A percentile compares a stretch with the other conserved stretches of the same genome.
Conservation (phyloP, 1,140 invertebrate genomes). For the Rhopalosiphum maidis region DNA sequence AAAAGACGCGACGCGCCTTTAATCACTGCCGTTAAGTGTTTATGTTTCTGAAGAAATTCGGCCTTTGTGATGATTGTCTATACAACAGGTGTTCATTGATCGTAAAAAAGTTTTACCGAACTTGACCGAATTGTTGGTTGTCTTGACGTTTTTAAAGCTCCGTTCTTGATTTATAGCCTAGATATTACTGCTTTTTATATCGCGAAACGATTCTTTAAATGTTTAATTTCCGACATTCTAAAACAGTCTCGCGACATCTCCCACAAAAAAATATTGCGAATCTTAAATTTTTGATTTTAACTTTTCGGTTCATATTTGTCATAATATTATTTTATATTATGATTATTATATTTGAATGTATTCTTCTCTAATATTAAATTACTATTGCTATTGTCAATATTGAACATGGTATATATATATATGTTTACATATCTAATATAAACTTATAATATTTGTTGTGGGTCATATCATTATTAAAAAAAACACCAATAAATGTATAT, state of each 20-base stretch:
- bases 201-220: not conserved
- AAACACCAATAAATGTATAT: not conserved
- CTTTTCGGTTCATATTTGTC: not conserved
- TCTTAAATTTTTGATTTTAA: not conserved
- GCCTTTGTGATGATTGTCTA: not conserved
- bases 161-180: not conserved
- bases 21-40: not conserved
- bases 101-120: slow-evolving; percentile 26
- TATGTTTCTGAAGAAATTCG: not conserved
- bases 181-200: not conserved
- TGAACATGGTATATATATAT: too few relatives aligned
- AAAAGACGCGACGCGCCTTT: not conserved
- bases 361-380: too few relatives aligned
- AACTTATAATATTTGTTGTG: too few relatives aligned
- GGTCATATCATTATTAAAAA: not conserved
- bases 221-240: not conserved
- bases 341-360: too few relatives aligned
- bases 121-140: slow-evolving; percentile 9
- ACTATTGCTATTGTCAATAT: too few relatives aligned
- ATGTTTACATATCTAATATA: too few relatives aligned
- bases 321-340: not conserved
- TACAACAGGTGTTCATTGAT: slow-evolving; percentile 26
- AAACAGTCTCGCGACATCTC: not conserved
- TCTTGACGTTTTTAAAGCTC: slow-evolving; percentile 18
- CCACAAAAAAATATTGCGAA: not conserved